Evolutionary conservation across 1,140 invertebrate species (phyloP).

Genomic region (Ectropis grisescens): DNA sequence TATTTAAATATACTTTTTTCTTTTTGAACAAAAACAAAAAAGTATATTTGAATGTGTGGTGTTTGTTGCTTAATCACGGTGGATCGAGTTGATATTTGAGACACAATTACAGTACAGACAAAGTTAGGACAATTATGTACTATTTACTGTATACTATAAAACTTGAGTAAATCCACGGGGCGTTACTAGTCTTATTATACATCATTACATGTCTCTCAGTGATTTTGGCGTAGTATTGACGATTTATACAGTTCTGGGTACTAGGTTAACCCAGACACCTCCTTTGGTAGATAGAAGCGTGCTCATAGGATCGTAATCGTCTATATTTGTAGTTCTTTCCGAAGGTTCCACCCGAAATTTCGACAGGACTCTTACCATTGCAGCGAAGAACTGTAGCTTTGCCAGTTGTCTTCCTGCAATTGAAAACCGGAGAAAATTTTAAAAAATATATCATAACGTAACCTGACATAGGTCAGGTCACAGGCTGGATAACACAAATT

Average conservation of each 20-base stretch:
- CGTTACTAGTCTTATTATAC: too few species aligned
- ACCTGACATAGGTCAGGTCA: background rate
- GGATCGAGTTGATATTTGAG: too few species aligned
- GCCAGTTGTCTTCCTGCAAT: slow-evolving; percentile 19
- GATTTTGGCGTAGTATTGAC: too few species aligned
- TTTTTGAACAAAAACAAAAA: too few species aligned
- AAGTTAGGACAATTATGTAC: too few species aligned
- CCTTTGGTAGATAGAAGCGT: background rate
- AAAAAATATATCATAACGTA: background rate
- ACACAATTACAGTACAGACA: too few species aligned
- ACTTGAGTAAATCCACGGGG: too few species aligned
- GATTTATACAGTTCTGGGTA: slow-evolving; percentile 2
- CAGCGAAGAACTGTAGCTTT: slow-evolving; percentile 10
- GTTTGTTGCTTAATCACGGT: too few species aligned
- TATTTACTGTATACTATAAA: too few species aligned
- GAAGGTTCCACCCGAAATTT: slow-evolving; percentile 17
- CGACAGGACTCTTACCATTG: slow-evolving; percentile 13
- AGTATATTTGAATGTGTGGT: too few species aligned
- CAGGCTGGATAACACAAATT: background rate
- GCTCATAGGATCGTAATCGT: slow-evolving; percentile 1
- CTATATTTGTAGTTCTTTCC: slow-evolving; percentile 1
- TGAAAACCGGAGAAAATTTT: background rate
- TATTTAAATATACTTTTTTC: too few species aligned
- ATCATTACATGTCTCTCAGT: too few species aligned
- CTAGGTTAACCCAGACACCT: slow-evolving; percentile 1